Evolutionary conservation across 2,113 vertebrate genomes (phyloP).

Genomic region (Taurulus bubalis): DNA sequence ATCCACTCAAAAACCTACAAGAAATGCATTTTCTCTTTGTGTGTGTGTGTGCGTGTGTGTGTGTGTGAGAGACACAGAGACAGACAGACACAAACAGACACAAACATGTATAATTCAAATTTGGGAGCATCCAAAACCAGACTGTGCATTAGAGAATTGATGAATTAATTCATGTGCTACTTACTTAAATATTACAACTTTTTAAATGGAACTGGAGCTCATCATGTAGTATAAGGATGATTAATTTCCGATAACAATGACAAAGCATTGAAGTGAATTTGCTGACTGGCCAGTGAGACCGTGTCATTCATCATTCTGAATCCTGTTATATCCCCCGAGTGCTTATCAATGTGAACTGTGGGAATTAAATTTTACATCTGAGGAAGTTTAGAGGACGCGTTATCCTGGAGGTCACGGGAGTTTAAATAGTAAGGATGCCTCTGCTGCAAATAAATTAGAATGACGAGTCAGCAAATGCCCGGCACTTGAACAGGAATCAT

Average conservation of each 20-base stretch:
- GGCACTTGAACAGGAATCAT: conserved; percentile 36
- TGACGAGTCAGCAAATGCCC: conserved; percentile 29
- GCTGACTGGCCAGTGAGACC: neutral
- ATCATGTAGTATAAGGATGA: conserved; percentile 4
- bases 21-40: neutral
- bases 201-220: neutral
- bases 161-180: neutral
- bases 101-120: neutral
- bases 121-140: neutral
- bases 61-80: no score
- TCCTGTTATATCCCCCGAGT: conserved; percentile 3
- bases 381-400: neutral
- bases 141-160: neutral
- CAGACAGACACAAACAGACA: no score
- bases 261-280: neutral
- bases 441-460: conserved; percentile 18
- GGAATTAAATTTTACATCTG: conserved; percentile 27
- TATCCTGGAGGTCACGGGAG: neutral
- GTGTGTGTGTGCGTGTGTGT: no score
- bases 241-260: neutral
- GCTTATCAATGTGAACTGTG: conserved; percentile 16
- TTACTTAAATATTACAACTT: neutral
- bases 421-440: conserved; percentile 19
- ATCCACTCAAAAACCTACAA: neutral
- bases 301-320: conserved; percentile 10